These are phyloP conservation scores for Triops longicaudatus DNA, from an alignment of 1,140 invertebrate species.

Conservation along the genomic window DNA sequence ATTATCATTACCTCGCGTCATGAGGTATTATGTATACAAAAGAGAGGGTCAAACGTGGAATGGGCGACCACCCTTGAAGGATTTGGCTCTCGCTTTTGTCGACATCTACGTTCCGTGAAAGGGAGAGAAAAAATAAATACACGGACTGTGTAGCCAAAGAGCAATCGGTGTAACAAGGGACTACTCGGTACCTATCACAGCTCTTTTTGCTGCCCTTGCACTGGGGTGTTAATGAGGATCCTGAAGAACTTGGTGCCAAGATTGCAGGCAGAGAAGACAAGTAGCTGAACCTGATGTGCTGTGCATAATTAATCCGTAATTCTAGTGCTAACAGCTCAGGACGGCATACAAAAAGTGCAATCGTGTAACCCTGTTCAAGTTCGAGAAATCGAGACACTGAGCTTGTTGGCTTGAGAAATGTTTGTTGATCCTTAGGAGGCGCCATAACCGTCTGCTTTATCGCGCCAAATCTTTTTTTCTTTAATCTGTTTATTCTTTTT, in stretches of 20 bases:
- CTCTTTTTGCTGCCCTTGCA: background rate
- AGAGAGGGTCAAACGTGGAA: background rate
- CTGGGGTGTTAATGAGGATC: background rate
- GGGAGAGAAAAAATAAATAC: background rate
- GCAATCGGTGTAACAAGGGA: background rate
- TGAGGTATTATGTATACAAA: background rate
- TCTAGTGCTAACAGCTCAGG: background rate
- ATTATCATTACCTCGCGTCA: background rate
- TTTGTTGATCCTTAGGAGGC: constrained; percentile 11
- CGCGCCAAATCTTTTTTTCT: background rate
- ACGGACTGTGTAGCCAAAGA: background rate
- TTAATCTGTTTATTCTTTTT: constrained; percentile 7
- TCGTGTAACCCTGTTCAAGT: no score
- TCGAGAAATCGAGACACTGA: background rate
- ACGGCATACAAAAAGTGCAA: no score
- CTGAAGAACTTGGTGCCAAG: background rate
- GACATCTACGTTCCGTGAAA: background rate
- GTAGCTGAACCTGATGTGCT: background rate
- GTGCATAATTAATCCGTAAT: background rate
- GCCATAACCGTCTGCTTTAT: constrained; percentile 12
- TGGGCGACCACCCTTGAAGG: background rate
- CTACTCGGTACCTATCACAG: background rate
- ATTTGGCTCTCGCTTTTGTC: background rate
- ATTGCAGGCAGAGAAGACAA: background rate
- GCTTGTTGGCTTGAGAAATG: constrained; percentile 1